These are phyloP conservation scores for Lycaon pictus DNA, from an alignment of 2,113 vertebrate species.

Conservation along the genomic window DNA sequence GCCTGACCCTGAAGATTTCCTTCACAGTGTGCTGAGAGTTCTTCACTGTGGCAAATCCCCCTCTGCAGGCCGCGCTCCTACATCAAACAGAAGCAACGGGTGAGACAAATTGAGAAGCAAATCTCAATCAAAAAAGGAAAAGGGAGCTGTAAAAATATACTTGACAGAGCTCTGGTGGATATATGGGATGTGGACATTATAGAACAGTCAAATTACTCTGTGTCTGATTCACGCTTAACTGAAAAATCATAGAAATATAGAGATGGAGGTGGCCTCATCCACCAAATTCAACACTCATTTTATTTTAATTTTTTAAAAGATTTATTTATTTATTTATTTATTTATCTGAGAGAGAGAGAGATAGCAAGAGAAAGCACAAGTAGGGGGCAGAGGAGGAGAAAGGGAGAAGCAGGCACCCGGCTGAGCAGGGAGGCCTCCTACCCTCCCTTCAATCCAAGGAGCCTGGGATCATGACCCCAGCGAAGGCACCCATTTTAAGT, in stretches of 20 bases:
- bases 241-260: slow-evolving; percentile 24
- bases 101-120: not conserved
- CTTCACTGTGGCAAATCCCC: not conserved
- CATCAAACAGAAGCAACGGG: not conserved
- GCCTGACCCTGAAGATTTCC: not conserved
- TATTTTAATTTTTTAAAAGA: slow-evolving; percentile 37
- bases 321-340: too few species aligned
- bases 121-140: not conserved
- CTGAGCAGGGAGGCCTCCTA: too few species aligned
- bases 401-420: too few species aligned
- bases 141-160: not conserved
- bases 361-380: too few species aligned
- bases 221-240: slow-evolving; percentile 53
- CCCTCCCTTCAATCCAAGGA: too few species aligned
- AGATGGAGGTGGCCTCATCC: not conserved
- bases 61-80: too few species aligned
- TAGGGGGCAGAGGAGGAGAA: too few species aligned
- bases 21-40: not conserved
- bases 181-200: not conserved
- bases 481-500: too few species aligned
- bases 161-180: not conserved
- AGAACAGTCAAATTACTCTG: not conserved
- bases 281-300: slow-evolving; percentile 44
- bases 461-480: too few species aligned
- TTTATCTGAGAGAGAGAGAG: too few species aligned